Evolutionary conservation across 2,888 invertebrate species (phyloP), one percentile per base, ranked within the genome.

Genomic region (Stenchaetothrips biformis): DNA sequence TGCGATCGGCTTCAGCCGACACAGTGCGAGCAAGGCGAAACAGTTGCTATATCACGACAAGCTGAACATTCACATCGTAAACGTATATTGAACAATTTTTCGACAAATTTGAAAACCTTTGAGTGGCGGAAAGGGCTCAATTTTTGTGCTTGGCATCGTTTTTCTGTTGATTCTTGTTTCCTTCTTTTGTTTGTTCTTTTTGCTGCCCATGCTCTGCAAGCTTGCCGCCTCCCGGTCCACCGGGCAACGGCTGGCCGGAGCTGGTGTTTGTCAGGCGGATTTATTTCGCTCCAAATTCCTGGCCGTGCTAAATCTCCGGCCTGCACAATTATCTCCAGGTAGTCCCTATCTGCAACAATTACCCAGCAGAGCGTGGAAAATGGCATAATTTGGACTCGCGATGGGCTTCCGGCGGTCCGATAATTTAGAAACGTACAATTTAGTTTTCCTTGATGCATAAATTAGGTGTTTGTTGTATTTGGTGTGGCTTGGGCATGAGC

Each of bases 301-400:
- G 9, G 21, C 13, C 53, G 0, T 8, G 25, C 67, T 7, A 74
- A 53, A 74, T 21, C 21, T 74, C 67, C 21, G 21, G 25, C 67
- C 13, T 53, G 25, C 67, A 53, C 67, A 74, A 74, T 74, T 74
- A 74, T 74, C 67, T 74, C 67, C 59, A 59, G 59, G 59, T 59
- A 59, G 59, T 18, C 18, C 4, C 18, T 16, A 59, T 59, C 59
- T 59, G 59, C 59, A 13, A 13, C 18, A 18, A 74, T 74, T 74
- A 74, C 25, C 21, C 25, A 25, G 67, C 25, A 74, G 67, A 74
- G 67, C 67, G 67, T 74, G 67, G 67, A 74, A 74, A 74, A 74
- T 74, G 67, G 25, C 21, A 74, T 74, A 74, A 74, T 74, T 74
- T 74, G 67, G 67, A 74, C 21, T n/a, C 67, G 67, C 67, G 21